Evolutionary conservation across 2,113 vertebrate genomes (phyloP).

Genomic region (Coracopsis vasa): DNA sequence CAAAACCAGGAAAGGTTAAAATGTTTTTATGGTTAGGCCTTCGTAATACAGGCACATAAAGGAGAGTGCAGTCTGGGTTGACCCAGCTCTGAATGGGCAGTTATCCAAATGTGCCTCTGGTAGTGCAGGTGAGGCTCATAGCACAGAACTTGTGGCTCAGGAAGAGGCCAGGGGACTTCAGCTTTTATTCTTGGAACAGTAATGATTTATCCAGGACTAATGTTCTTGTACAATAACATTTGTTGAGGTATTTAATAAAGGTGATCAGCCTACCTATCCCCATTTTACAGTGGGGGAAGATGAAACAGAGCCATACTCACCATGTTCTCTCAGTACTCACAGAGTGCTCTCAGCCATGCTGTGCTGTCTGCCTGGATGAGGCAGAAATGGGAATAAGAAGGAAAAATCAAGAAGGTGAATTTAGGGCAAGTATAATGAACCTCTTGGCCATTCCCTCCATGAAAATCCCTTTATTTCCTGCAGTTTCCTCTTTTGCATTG

Average conservation of each 20-base stretch:
- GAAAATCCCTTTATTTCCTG: neutral
- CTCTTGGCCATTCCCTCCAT: neutral
- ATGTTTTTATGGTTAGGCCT: neutral
- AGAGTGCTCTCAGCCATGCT: neutral
- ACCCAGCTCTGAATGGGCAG: neutral
- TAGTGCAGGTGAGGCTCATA: neutral
- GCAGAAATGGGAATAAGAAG: neutral
- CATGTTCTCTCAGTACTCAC: neutral
- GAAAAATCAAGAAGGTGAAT: neutral
- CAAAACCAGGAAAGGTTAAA: neutral
- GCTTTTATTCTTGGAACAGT: neutral
- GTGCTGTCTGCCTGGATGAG: neutral
- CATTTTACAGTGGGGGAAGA: neutral
- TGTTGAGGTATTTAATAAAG: neutral
- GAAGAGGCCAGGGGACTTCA: neutral
- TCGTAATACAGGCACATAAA: neutral
- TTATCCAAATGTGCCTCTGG: neutral
- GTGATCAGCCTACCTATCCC: neutral
- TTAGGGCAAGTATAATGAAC: neutral
- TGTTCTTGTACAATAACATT: neutral
- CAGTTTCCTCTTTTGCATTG: neutral
- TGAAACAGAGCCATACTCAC: neutral
- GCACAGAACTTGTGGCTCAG: neutral
- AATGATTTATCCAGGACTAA: neutral
- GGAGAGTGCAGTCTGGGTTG: neutral